phyloP scores from a whole-genome alignment of 2,113 vertebrate species.

The Melanerpes formicivorus region DNA sequence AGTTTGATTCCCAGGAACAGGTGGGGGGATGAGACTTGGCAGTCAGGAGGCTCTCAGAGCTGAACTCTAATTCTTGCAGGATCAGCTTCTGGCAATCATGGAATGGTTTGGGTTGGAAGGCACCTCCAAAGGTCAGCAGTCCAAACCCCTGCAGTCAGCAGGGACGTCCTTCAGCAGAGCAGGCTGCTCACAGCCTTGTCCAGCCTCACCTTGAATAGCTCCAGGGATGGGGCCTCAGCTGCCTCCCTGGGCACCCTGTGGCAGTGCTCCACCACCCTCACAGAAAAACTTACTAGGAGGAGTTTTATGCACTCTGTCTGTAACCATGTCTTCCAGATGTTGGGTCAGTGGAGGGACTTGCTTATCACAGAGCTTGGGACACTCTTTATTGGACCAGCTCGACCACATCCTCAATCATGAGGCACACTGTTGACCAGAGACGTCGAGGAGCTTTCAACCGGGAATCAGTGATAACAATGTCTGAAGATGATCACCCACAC shows the following conservation, averaged over 20 bases:
- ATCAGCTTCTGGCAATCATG: background rate
- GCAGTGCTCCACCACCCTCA: too few relatives aligned
- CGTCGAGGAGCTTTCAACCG: conserved; percentile 82
- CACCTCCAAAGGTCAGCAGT: too few relatives aligned
- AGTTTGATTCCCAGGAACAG: background rate
- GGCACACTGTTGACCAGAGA: conserved; percentile 89
- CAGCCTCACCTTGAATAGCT: too few relatives aligned
- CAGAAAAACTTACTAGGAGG: background rate
- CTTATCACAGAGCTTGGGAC: conserved; percentile 95
- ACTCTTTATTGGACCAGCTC: conserved; percentile 97
- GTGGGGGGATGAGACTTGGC: accelerated
- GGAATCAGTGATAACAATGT: conserved; percentile 90
- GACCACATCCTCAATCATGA: conserved; percentile 92
- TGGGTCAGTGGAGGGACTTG: conserved; percentile 95
- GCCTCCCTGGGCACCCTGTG: too few relatives aligned
- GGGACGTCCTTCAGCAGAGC: too few relatives aligned
- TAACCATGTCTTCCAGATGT: conserved; percentile 81
- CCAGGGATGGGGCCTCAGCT: too few relatives aligned
- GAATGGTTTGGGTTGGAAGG: too few relatives aligned
- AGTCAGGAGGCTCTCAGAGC: background rate
- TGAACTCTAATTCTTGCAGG: background rate
- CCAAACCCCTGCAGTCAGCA: too few relatives aligned
- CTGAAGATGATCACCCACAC: conserved; percentile 95
- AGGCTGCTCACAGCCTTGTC: too few relatives aligned
- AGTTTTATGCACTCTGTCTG: background rate